phyloP scores from a whole-genome alignment of 2,888 invertebrate species.

The Melipona bicolor region DNA sequence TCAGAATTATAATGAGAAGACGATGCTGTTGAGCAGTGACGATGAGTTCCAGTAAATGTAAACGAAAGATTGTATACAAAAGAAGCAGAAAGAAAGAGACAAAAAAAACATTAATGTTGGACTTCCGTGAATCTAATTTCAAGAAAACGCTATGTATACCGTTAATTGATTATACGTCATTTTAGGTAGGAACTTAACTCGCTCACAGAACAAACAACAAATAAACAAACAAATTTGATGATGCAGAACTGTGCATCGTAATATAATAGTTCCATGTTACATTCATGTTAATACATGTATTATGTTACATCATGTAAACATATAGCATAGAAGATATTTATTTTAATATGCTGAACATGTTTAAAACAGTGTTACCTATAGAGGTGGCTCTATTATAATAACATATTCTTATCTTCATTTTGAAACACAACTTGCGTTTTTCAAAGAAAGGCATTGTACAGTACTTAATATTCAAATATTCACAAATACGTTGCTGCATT shows the following conservation, averaged over 20 bases:
- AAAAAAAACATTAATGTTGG: constrained; percentile 26
- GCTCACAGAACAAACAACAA: constrained; percentile 56
- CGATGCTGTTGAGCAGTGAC: constrained; percentile 97
- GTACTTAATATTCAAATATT: constrained; percentile 66
- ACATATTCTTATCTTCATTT: constrained; percentile 52
- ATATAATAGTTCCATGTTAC: constrained; percentile 74
- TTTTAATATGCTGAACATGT: constrained; percentile 80
- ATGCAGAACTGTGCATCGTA: constrained; percentile 36
- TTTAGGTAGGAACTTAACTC: constrained; percentile 64
- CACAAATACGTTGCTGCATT: constrained; percentile 52
- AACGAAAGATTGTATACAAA: constrained; percentile 38
- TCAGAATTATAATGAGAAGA: constrained; percentile 97
- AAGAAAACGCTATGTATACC: constrained; percentile 32
- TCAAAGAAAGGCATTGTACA: constrained; percentile 54
- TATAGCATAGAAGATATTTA: constrained; percentile 82
- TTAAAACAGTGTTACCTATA: constrained; percentile 76
- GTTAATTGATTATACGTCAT: constrained; percentile 56
- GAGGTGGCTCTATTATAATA: constrained; percentile 73
- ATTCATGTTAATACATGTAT: constrained; percentile 76
- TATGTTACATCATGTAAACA: constrained; percentile 77
- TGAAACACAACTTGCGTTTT: constrained; percentile 38
- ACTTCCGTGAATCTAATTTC: constrained; percentile 57
- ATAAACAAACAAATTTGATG: constrained; percentile 46
- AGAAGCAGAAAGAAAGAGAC: constrained; percentile 1
- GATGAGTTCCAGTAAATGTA: constrained; percentile 93